Evolutionary conservation across 2,888 invertebrate species (phyloP).

Genomic region (Gastracanthus pulcherrimus): DNA sequence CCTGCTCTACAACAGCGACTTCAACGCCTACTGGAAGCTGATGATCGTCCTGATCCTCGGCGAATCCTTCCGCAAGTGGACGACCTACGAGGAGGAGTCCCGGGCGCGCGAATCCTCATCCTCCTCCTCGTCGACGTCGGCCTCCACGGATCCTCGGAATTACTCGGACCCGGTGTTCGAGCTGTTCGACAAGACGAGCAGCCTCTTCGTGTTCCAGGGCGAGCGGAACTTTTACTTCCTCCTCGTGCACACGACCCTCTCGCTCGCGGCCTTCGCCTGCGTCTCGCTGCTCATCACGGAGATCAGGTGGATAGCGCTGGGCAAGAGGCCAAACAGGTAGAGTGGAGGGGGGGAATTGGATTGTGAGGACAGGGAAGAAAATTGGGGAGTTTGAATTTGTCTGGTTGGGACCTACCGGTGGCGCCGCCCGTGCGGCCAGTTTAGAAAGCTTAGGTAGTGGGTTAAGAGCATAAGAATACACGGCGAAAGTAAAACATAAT

Average conservation of each 20-base stretch:
- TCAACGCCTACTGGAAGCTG: slow-evolving; percentile 89
- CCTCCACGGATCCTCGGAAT: background rate
- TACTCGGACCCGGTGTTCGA: background rate
- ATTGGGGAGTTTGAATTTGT: no score
- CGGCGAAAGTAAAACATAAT: no score
- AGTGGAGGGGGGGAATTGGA: no score
- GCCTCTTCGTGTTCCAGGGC: slow-evolving; percentile 63
- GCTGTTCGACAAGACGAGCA: background rate
- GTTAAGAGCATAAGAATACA: no score
- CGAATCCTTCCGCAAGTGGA: slow-evolving; percentile 89
- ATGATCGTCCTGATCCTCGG: slow-evolving; percentile 87
- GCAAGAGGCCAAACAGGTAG: slow-evolving; percentile 63
- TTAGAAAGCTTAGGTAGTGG: no score
- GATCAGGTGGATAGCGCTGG: slow-evolving; percentile 66
- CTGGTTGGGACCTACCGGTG: no score
- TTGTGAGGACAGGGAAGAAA: no score
- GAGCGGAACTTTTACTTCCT: slow-evolving; percentile 72
- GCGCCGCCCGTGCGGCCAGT: no score
- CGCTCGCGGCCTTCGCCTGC: slow-evolving; percentile 66
- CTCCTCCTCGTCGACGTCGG: background rate
- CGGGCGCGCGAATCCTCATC: background rate
- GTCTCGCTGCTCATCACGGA: slow-evolving; percentile 69
- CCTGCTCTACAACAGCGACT: slow-evolving; percentile 88
- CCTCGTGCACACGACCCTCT: slow-evolving; percentile 68
- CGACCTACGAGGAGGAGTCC: slow-evolving; percentile 58